These are phyloP conservation scores for Neodiprion pinetum DNA, from an alignment of 1,140 invertebrate genomes.

Conservation along the genomic window DNA sequence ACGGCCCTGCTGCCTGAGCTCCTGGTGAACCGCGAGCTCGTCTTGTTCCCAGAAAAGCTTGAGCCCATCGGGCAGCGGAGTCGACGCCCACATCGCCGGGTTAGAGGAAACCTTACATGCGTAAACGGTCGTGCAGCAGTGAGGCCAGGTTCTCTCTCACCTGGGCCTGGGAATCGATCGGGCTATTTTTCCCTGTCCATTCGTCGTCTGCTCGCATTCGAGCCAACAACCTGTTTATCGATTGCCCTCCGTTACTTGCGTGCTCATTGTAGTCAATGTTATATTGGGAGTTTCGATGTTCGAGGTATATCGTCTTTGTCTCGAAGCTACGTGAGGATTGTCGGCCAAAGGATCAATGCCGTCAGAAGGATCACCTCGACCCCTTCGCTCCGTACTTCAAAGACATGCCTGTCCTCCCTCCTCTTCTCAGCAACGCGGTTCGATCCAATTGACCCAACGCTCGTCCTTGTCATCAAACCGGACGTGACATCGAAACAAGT, in stretches of 20 bases:
- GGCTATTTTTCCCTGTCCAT: too few relatives aligned
- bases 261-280: too few relatives aligned
- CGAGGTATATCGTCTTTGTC: not conserved
- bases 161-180: too few relatives aligned
- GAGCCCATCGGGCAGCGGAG: constrained; percentile 61
- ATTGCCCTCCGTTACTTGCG: too few relatives aligned
- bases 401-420: constrained; percentile 26
- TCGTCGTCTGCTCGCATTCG: too few relatives aligned
- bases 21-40: constrained; percentile 25
- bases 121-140: not conserved
- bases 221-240: too few relatives aligned
- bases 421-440: constrained; percentile 47
- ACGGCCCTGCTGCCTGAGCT: constrained; percentile 54
- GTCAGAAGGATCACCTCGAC: constrained; percentile 37
- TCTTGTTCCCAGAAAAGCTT: constrained; percentile 30
- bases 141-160: too few relatives aligned
- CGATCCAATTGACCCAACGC: constrained; percentile 59
- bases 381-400: constrained; percentile 48
- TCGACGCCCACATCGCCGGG: constrained; percentile 59
- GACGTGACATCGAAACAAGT: not conserved
- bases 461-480: constrained; percentile 68
- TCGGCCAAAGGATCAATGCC: constrained; percentile 10
- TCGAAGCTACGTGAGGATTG: not conserved
- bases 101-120: constrained; percentile 44
- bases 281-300: not conserved